These are phyloP conservation scores for Campoplex capitator DNA, from an alignment of 2,888 invertebrate genomes.

Conservation along the genomic window DNA sequence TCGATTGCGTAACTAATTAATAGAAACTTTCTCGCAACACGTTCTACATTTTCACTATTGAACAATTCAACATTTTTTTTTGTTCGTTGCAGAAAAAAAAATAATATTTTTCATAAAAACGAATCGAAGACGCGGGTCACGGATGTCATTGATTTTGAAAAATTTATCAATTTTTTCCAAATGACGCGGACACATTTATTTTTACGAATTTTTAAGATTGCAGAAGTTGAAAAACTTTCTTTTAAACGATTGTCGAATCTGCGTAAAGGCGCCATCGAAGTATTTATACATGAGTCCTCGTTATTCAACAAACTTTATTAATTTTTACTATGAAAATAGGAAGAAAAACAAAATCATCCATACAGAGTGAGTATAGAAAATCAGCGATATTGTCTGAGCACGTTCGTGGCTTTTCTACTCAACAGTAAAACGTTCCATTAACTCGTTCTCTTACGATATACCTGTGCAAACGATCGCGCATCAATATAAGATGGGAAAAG, in stretches of 20 bases:
- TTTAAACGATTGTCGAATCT: not conserved
- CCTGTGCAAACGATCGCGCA: constrained; percentile 29
- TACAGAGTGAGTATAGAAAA: constrained; percentile 28
- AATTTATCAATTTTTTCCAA: not conserved
- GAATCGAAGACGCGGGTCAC: not conserved
- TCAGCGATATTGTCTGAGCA: constrained; percentile 53
- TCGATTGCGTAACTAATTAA: not conserved
- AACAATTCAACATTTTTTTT: not conserved
- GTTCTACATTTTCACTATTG: not conserved
- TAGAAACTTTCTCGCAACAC: not conserved
- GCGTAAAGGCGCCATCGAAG: not conserved
- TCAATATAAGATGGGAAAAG: constrained; percentile 22
- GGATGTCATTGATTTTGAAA: not conserved
- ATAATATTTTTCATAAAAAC: not conserved
- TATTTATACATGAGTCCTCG: not conserved
- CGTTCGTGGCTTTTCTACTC: constrained; percentile 55
- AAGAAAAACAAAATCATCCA: constrained; percentile 8
- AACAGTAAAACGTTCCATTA: constrained; percentile 16
- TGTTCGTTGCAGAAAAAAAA: not conserved
- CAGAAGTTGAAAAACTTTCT: not conserved
- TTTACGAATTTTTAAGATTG: not conserved
- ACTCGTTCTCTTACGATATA: constrained; percentile 8
- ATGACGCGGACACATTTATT: not conserved
- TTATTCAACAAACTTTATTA: constrained; percentile 6
- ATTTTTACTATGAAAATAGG: not conserved